phyloP scores from a whole-genome alignment of 1,140 invertebrate genomes.

The Drosophila serrata region DNA sequence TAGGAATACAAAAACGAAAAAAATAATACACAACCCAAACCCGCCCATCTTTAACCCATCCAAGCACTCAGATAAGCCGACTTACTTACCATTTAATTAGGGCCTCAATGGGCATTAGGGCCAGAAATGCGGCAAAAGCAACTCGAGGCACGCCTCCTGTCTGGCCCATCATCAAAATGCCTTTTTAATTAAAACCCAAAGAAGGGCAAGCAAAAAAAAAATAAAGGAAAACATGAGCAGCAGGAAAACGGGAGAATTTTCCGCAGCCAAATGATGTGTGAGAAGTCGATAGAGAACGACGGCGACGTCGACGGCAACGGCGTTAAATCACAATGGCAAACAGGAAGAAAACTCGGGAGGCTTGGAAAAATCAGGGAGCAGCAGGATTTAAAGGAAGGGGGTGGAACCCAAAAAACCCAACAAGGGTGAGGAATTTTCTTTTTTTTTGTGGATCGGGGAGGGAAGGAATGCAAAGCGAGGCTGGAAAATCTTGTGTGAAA shows the following conservation, averaged over 20 bases:
- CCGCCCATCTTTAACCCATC: conserved; percentile 12
- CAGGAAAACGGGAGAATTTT: conserved; percentile 18
- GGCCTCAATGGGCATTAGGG: conserved; percentile 70
- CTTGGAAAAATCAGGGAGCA: neutral
- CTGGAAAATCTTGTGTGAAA: conserved; percentile 79
- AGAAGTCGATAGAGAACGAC: conserved; percentile 75
- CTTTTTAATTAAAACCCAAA: conserved; percentile 75
- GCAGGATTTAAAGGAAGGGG: neutral
- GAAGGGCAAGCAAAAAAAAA: conserved; percentile 13
- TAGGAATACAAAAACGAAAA: neutral
- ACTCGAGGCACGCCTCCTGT: conserved; percentile 68
- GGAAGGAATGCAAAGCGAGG: conserved; percentile 55
- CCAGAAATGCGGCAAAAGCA: conserved; percentile 64
- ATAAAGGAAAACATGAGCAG: neutral
- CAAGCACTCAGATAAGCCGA: conserved; percentile 55
- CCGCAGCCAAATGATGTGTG: conserved; percentile 74
- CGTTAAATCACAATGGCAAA: conserved; percentile 78
- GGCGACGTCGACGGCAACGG: conserved; percentile 11
- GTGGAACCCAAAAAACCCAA: conserved; percentile 15
- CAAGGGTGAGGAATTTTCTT: conserved; percentile 45
- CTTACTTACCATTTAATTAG: conserved; percentile 72
- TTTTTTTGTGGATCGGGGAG: neutral
- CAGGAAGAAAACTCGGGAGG: conserved; percentile 39
- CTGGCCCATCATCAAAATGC: conserved; percentile 69
- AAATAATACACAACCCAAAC: neutral